Evolutionary conservation across 2,797 vertebrate species (phyloP), one percentile per base, ranked within the genome.

Genomic region (Gymnodraco acuticeps): DNA sequence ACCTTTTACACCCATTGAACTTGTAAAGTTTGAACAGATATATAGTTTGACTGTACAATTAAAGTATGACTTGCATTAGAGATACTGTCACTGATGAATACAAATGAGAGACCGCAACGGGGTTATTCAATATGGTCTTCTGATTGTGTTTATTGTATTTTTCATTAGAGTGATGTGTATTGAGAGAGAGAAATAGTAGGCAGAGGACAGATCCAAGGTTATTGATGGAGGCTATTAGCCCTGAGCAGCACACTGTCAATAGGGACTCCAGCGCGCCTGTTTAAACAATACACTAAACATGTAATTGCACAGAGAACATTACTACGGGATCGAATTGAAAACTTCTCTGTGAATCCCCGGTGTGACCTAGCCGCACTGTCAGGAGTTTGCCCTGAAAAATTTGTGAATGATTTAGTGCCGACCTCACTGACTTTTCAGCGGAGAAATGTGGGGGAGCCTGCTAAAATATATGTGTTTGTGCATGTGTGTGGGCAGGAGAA

Each of bases 171-270:
- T 83, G 89, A 93, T 88, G 86, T 86, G 85, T 82, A 90, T 84
- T 87, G 89, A 90, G 86, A 92, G 88, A 84, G 85, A 83, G 82
- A 82, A 87, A 90, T 80, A 83, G 83, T 71, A 82, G 80, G 50
- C 78, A 88, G 91, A 93, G 90, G 87, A 92, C 90, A 83, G 84
- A 92, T 86, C 70, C 85, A 91, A 89, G 89, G 90, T 94, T 94
- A 94, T 95, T 94, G 93, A 94, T 94, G 90, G 77, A 87, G 76
- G 89, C 91, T 91, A 94, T 94, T 94, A 94, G 87, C 83, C 77
- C 77, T 60, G 81, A 90, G 84, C 88, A 86, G 87, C 73, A 61
- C 42, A 66, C 69, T 90, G 93, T 92, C 94, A 93, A 92, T 93
- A 89, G 89, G 74, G 84, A 92, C 82, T 81, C 78, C 23, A 69